These are phyloP conservation scores for Mastomys coucha DNA, from an alignment of 2,113 vertebrate genomes.

Conservation along the genomic window DNA sequence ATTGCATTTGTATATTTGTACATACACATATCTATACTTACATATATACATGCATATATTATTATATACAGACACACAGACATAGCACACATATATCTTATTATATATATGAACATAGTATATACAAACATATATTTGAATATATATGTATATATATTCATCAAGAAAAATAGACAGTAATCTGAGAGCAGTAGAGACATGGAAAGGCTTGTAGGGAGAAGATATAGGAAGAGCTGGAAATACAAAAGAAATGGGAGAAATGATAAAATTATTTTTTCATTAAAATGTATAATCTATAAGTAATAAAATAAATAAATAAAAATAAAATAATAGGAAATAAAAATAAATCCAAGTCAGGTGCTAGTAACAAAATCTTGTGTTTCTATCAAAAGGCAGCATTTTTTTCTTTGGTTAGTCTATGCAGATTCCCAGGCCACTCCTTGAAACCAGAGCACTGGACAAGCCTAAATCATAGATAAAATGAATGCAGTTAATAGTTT, in stretches of 20 bases:
- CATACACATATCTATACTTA: no score
- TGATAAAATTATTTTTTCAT: not conserved
- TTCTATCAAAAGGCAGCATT: not conserved
- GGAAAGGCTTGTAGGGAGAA: not conserved
- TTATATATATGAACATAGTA: no score
- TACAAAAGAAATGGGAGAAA: no score
- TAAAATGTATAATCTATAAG: not conserved
- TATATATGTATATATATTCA: not conserved
- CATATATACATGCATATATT: not conserved
- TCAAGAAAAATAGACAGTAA: not conserved
- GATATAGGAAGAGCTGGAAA: not conserved
- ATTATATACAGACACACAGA: not conserved
- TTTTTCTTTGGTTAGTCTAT: not conserved
- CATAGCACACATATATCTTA: no score
- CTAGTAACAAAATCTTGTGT: not conserved
- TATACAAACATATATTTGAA: not conserved
- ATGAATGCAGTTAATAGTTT: not conserved
- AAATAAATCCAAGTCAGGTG: not conserved
- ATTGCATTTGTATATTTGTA: not conserved
- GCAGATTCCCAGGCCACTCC: not conserved
- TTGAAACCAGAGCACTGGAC: not conserved
- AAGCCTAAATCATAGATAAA: constrained; percentile 5
- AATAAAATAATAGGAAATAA: not conserved
- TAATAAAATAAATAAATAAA: not conserved
- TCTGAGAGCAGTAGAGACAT: not conserved